Base-by-base conservation (phyloP, 2,113 vertebrate species). In the Myotis brandtii region DNA sequence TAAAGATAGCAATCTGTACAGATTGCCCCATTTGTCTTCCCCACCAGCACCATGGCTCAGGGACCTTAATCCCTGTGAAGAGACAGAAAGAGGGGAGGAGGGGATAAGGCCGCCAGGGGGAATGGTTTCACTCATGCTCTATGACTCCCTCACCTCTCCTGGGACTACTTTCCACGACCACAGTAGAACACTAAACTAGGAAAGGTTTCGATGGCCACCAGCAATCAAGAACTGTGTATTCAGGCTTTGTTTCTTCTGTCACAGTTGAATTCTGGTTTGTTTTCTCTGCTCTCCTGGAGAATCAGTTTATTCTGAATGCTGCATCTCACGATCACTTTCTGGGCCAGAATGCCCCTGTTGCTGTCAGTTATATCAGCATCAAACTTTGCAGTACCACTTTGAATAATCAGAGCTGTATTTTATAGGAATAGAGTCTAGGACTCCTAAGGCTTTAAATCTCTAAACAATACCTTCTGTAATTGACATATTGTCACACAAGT, bases 401-500 rank as follows among this genome's bases (percentile, higher is more conserved):
- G 89, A 95, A 32, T 96, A 85, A 76, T 95, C 87, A 96, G 79
- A 43, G 52, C 93, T 95, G 27, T 30, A 54, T 86, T 97, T 94
- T 96, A 90, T 79, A 83, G 85, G 52, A 85, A 17, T 79, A 96
- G 82, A 94, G 72, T 83, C 30, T 34, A 81, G 76, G 66, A 67
- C 46, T 87, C 81, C 66, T 50, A 56, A 87, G 25, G 69, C 52
- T 95, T 54, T 96, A 94, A 96, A 93, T 94, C 94, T 94, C 81
- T 91, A 91, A 95, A 95, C 75, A 86, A 17, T 95, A 93, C 56
- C 75, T 86, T 95, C 91, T 91, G 25, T 96, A 97, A 96, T 97
- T 96, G 96, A 97, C 95, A 81, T 96, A 83, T 93, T 94, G 91
- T 96, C 89, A 97, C 91, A 91, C 93, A 93, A 77, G 37, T 95